Conservation (phyloP, 1,140 invertebrate species). For the Platorchestia sp. region DNA sequence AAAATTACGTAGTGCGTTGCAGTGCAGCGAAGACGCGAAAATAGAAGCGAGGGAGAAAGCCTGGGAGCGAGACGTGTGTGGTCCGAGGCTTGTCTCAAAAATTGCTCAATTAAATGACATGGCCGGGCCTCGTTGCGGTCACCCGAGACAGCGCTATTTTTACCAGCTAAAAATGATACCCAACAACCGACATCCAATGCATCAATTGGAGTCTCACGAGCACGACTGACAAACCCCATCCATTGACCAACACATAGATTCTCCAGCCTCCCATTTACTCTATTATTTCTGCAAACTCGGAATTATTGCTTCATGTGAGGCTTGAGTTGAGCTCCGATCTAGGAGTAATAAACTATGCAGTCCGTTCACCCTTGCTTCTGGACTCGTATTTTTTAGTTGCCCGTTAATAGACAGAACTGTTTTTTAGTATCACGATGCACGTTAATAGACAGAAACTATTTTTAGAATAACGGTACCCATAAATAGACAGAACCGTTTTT, state of each 20-base stretch:
- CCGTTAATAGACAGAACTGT: no score
- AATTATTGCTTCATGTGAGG: neutral
- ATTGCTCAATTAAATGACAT: conserved; percentile 56
- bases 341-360: neutral
- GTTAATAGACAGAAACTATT: no score
- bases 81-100: conserved; percentile 22
- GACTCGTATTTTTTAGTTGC: neutral
- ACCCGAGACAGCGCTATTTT: conserved; percentile 44
- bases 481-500: no score
- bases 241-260: neutral
- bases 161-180: conserved; percentile 37
- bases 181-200: neutral
- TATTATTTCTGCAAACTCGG: neutral
- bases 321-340: neutral
- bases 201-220: conserved; percentile 8
- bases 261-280: neutral
- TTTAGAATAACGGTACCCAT: no score
- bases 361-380: neutral
- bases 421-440: no score
- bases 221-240: neutral
- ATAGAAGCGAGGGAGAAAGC: conserved; percentile 21
- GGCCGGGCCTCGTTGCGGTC: conserved; percentile 48
- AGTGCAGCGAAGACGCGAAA: neutral
- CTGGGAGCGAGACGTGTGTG: conserved; percentile 40
- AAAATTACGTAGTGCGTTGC: neutral